Percentiles rank a stretch among this genome's conserved stretches.
These are phyloP conservation scores for Cataglyphis altisquamis DNA, from an alignment of 2,888 invertebrate genomes.

Conservation along the genomic window DNA sequence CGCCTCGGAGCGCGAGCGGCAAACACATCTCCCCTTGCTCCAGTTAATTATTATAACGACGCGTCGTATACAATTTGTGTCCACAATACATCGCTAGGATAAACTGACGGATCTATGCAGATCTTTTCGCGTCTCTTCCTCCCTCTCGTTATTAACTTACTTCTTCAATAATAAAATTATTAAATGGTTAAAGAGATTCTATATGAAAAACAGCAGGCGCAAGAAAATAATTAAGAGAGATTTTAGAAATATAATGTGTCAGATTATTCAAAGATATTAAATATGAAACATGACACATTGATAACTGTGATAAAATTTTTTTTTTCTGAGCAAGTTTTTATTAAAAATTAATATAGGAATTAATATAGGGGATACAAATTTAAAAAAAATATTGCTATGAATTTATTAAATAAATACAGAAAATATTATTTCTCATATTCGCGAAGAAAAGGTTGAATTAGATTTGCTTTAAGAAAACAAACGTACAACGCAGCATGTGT, in stretches of 20 bases:
- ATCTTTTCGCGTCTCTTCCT: neutral
- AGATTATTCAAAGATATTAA: slow-evolving; percentile 22
- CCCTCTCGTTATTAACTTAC: slow-evolving; percentile 25
- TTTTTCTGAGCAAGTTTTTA: neutral
- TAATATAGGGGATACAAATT: neutral
- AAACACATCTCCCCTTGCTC: slow-evolving; percentile 66
- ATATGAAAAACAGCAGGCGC: neutral
- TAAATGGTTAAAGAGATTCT: slow-evolving; percentile 10
- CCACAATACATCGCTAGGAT: slow-evolving; percentile 48
- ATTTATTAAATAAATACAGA: neutral
- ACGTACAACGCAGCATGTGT: neutral
- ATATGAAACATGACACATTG: neutral
- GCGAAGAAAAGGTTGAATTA: neutral
- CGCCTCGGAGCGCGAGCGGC: slow-evolving; percentile 49
- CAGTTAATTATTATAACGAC: slow-evolving; percentile 74
- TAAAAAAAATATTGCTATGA: neutral
- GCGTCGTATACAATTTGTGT: slow-evolving; percentile 58
- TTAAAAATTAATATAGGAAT: neutral
- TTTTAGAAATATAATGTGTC: slow-evolving; percentile 1
- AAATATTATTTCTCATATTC: neutral
- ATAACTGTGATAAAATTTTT: neutral
- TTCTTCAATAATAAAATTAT: slow-evolving; percentile 34
- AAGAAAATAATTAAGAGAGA: neutral
- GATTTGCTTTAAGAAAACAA: neutral
- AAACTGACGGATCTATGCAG: slow-evolving; percentile 49